A percentile compares a stretch with the other conserved stretches of the same genome.
Evolutionary conservation across 2,797 vertebrate genomes (phyloP).

Genomic region (Arctocebus calabarensis): DNA sequence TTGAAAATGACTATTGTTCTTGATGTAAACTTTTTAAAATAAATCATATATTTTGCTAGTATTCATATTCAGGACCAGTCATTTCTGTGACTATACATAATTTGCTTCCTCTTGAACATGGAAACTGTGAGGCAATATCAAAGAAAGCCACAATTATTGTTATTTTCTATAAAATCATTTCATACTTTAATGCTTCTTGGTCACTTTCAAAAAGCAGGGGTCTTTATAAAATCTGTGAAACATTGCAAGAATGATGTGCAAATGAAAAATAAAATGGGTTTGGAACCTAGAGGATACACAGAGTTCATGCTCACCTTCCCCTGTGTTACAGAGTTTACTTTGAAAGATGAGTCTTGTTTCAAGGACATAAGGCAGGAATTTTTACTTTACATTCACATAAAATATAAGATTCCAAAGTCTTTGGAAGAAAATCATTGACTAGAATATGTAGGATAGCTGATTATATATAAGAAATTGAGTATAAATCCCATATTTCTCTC

Average conservation of each 20-base stretch:
- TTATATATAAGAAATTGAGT: not conserved
- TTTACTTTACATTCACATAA: conserved; percentile 47
- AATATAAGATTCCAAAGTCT: conserved; percentile 30
- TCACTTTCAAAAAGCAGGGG: not conserved
- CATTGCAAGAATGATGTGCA: not conserved
- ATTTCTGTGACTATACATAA: conserved; percentile 44
- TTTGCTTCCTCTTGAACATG: conserved; percentile 33
- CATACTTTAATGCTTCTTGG: not conserved
- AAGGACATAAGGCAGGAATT: conserved; percentile 13
- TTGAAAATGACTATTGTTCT: not conserved
- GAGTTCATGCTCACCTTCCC: not conserved
- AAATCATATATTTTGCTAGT: conserved; percentile 14
- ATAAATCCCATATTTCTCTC: not conserved
- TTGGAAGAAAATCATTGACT: not conserved
- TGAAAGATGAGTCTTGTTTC: conserved; percentile 53
- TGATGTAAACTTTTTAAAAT: conserved; percentile 9
- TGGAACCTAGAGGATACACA: not conserved
- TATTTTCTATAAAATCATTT: conserved; percentile 61
- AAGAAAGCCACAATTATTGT: conserved; percentile 52
- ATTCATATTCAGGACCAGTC: conserved; percentile 3
- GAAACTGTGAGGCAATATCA: conserved; percentile 39
- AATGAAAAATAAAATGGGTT: conserved; percentile 48
- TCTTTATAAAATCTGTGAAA: not conserved
- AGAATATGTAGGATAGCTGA: not conserved
- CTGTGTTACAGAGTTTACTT: conserved; percentile 31